Percentiles rank a stretch among this genome's conserved stretches.
phyloP scores from a whole-genome alignment of 2,113 vertebrate species.

The Eulemur macaco region DNA sequence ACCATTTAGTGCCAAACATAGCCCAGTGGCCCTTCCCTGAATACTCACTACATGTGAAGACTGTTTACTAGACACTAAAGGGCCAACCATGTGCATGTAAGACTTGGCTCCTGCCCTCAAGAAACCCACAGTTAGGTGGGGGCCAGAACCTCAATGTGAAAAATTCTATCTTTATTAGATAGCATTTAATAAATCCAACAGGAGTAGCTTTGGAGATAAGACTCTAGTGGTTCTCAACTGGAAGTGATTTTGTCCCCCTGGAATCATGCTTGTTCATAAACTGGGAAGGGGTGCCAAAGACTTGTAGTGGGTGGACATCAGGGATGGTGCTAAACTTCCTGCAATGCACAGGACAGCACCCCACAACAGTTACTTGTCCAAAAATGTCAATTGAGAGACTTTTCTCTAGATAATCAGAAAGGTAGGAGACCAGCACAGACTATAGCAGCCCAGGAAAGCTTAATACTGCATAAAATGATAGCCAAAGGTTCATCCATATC shows the following conservation, averaged over 20 bases:
- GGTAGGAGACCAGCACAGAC: neutral
- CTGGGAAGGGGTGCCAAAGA: too few relatives aligned
- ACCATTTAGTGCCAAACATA: neutral
- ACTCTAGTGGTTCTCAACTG: neutral
- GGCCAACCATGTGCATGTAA: neutral
- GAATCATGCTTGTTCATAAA: neutral
- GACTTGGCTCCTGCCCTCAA: neutral
- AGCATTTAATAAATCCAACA: neutral
- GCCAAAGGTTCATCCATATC: neutral
- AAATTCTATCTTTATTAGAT: neutral
- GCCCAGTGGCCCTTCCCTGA: neutral
- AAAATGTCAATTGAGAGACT: neutral
- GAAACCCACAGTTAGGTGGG: neutral
- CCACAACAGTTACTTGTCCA: neutral
- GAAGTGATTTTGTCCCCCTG: neutral
- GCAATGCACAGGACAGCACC: fast-evolving
- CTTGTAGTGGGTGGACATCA: neutral
- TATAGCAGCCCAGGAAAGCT: neutral
- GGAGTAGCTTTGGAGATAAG: neutral
- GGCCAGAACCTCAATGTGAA: neutral
- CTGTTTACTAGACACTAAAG: neutral
- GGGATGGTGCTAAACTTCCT: neutral
- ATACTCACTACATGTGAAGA: neutral
- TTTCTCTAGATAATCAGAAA: neutral
- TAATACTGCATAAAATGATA: neutral